Percentiles rank a stretch among this genome's conserved stretches.
phyloP scores from a whole-genome alignment of 2,797 vertebrate genomes.

The Thripadectes ignobilis region DNA sequence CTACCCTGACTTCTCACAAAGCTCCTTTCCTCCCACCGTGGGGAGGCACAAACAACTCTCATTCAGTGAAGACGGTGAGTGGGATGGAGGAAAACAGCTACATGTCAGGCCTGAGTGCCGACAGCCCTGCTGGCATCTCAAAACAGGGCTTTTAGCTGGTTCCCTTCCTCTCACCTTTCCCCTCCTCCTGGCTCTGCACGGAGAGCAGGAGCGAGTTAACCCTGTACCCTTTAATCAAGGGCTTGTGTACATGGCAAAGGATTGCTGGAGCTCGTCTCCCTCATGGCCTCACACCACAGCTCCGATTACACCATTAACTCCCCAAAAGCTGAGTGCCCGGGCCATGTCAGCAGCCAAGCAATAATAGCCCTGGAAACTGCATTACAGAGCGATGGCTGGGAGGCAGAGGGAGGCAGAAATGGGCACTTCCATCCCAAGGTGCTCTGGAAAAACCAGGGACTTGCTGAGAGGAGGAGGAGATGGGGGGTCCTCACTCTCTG shows the following conservation, averaged over 20 bases:
- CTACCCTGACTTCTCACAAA: not conserved
- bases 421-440: not conserved
- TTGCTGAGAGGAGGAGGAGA: not conserved
- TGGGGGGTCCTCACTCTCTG: not conserved
- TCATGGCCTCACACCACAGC: not conserved
- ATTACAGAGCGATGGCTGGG: not conserved
- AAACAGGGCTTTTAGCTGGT: not conserved
- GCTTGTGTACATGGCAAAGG: not conserved
- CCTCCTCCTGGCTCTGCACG: not conserved
- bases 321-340: not conserved
- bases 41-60: not conserved
- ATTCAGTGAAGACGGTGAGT: not conserved
- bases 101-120: not conserved
- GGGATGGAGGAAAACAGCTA: not conserved
- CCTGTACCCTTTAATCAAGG: slow-evolving; percentile 30
- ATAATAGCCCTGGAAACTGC: not conserved
- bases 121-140: not conserved
- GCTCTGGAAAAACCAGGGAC: not conserved
- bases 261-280: slow-evolving; percentile 15
- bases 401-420: not conserved
- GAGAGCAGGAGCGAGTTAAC: slow-evolving; percentile 27
- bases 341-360: not conserved
- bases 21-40: not conserved
- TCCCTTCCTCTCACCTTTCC: not conserved
- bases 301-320: slow-evolving; percentile 47